phyloP scores from a whole-genome alignment of 2,888 invertebrate genomes.

The Scotopteryx bipunctaria region DNA sequence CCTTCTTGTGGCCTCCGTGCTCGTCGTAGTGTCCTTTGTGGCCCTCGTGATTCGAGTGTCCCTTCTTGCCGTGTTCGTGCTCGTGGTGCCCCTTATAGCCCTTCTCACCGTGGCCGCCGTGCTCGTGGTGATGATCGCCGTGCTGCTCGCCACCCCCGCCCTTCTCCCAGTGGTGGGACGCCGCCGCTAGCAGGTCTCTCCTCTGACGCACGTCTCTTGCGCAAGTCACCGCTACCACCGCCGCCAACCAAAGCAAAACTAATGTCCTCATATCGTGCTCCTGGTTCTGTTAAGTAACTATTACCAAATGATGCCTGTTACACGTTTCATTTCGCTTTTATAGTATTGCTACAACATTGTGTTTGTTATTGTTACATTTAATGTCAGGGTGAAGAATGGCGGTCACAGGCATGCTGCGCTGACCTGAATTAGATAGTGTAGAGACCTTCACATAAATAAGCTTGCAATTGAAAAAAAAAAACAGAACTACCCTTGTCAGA shows the following conservation, averaged over 20 bases:
- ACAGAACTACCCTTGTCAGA: too few species aligned
- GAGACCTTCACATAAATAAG: constrained; percentile 10
- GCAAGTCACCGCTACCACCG: constrained; percentile 68
- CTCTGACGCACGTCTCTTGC: constrained; percentile 76
- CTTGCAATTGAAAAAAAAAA: not conserved
- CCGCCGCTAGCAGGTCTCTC: constrained; percentile 79
- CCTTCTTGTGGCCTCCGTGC: constrained; percentile 84
- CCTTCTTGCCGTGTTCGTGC: constrained; percentile 86
- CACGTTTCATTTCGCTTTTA: constrained; percentile 72
- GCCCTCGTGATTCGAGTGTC: constrained; percentile 87
- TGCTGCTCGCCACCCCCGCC: constrained; percentile 86
- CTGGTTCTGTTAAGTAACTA: constrained; percentile 65
- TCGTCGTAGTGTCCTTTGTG: constrained; percentile 84
- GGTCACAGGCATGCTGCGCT: constrained; percentile 61
- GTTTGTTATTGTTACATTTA: constrained; percentile 55
- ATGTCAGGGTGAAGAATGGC: constrained; percentile 77
- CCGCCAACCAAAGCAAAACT: constrained; percentile 64
- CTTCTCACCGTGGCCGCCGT: constrained; percentile 87
- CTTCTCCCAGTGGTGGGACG: constrained; percentile 72
- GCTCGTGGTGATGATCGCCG: constrained; percentile 83
- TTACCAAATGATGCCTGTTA: constrained; percentile 77
- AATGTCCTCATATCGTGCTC: constrained; percentile 65
- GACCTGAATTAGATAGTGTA: constrained; percentile 65
- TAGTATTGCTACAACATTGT: constrained; percentile 74
- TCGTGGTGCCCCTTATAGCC: constrained; percentile 87